phyloP scores from a whole-genome alignment of 1,140 invertebrate species.

The Halictus rubicundus region DNA sequence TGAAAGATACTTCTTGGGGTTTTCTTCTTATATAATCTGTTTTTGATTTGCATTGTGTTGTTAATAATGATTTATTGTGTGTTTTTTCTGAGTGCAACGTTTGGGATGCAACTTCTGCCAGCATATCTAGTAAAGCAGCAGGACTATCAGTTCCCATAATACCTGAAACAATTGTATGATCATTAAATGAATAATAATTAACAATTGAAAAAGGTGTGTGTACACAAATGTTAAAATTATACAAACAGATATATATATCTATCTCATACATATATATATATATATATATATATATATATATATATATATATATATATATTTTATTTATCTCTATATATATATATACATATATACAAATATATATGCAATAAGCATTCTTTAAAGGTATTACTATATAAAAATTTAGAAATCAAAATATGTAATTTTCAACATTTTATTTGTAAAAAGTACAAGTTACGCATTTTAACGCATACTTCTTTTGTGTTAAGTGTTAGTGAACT shows the following conservation, averaged over 20 bases:
- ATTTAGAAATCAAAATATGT: neutral
- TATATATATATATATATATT: neutral
- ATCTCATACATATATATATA: no score
- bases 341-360: no score
- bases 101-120: slow-evolving; percentile 81
- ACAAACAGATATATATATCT: neutral
- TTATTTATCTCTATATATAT: no score
- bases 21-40: slow-evolving; percentile 64
- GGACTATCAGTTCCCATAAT: slow-evolving; percentile 74
- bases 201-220: neutral
- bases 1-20: slow-evolving; percentile 72
- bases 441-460: neutral
- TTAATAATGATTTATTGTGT: slow-evolving; percentile 62
- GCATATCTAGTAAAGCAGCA: slow-evolving; percentile 78
- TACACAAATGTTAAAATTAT: neutral
- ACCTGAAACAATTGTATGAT: slow-evolving; percentile 60
- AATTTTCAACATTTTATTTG: slow-evolving; percentile 6
- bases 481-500: neutral
- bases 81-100: slow-evolving; percentile 79
- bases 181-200: neutral
- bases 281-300: neutral
- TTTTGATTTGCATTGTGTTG: slow-evolving; percentile 63
- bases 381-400: neutral
- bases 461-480: neutral
- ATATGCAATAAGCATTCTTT: neutral